These are phyloP conservation scores for Aphidoletes aphidimyza DNA, from an alignment of 2,888 invertebrate species.

Conservation along the genomic window DNA sequence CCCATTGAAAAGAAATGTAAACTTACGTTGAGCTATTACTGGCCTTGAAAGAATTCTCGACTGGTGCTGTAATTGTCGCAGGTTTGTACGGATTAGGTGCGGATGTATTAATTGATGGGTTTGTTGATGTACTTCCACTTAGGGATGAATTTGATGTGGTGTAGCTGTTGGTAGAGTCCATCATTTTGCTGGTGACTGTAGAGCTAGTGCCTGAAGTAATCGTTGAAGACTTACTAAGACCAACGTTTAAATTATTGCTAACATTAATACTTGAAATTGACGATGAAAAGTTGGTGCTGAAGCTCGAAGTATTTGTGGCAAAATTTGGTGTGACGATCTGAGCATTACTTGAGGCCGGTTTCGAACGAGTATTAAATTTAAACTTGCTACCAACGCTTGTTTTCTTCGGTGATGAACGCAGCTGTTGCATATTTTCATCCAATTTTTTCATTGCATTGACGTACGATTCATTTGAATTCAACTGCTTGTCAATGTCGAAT, in stretches of 20 bases:
- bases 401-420: neutral
- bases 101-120: neutral
- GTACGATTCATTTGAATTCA: constrained; percentile 61
- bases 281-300: neutral
- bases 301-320: too few species aligned
- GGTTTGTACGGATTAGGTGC: neutral
- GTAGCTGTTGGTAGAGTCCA: neutral
- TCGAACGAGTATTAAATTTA: constrained; percentile 2
- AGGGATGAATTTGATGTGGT: neutral
- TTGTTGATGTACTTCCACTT: neutral
- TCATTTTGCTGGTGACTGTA: too few species aligned
- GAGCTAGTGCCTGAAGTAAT: neutral
- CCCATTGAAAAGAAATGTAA: too few species aligned
- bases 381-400: neutral
- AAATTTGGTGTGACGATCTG: neutral
- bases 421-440: constrained; percentile 61
- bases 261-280: neutral
- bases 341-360: neutral
- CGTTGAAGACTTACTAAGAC: neutral
- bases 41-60: too few species aligned
- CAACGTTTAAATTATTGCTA: neutral
- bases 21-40: too few species aligned
- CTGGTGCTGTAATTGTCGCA: too few species aligned
- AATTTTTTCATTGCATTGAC: constrained; percentile 61
- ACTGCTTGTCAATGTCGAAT: constrained; percentile 61